These are phyloP conservation scores for Palaemon carinicauda DNA, from an alignment of 1,140 invertebrate species.

Conservation along the genomic window DNA sequence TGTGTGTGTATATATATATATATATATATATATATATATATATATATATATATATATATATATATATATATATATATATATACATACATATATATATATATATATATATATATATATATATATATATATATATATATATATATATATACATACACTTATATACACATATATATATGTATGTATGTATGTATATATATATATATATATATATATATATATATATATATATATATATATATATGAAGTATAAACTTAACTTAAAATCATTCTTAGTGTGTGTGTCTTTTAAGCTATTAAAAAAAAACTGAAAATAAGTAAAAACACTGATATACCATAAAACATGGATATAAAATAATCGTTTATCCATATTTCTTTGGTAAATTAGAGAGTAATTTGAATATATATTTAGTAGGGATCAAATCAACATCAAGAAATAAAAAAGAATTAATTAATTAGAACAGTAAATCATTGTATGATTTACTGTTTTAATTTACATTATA, in stretches of 20 bases:
- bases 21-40: background rate
- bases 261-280: too few relatives aligned
- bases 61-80: background rate
- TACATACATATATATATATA: background rate
- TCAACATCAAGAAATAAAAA: too few relatives aligned
- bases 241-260: background rate
- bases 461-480: too few relatives aligned
- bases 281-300: too few relatives aligned
- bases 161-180: background rate
- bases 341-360: too few relatives aligned
- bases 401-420: too few relatives aligned
- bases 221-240: background rate
- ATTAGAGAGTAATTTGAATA: too few relatives aligned
- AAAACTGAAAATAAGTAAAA: too few relatives aligned
- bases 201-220: constrained; percentile 2
- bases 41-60: background rate
- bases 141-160: background rate
- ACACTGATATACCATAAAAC: too few relatives aligned
- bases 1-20: background rate
- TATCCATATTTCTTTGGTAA: too few relatives aligned
- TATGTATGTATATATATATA: background rate
- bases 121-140: background rate
- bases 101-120: constrained; percentile 2
- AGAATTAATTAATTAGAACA: too few relatives aligned
- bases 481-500: too few relatives aligned